Evolutionary conservation across 2,797 vertebrate genomes (phyloP).

Genomic region (Orientallactaga sibirica): DNA sequence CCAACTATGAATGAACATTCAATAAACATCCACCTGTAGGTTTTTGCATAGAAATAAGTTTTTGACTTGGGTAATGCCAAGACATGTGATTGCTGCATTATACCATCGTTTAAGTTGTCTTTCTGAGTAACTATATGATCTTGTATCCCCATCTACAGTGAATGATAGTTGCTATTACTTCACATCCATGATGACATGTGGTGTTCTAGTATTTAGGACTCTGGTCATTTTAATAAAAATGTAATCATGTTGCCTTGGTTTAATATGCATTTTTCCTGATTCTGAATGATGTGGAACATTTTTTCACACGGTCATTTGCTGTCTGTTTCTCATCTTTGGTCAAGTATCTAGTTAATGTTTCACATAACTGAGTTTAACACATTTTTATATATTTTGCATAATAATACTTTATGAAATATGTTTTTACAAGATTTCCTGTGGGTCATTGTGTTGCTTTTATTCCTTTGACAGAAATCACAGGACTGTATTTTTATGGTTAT

Average conservation of each 20-base stretch:
- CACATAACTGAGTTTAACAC: neutral
- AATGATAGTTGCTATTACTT: neutral
- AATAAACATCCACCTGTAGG: neutral
- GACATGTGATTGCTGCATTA: neutral
- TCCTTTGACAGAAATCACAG: neutral
- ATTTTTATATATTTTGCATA: neutral
- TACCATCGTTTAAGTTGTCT: neutral
- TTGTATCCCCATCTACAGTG: neutral
- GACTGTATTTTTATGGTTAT: neutral
- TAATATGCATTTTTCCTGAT: neutral
- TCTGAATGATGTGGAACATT: neutral
- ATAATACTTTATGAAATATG: too few relatives aligned
- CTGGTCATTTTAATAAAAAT: neutral
- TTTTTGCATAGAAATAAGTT: neutral
- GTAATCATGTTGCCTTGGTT: neutral
- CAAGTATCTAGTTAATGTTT: neutral
- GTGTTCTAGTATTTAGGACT: neutral
- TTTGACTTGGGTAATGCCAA: neutral
- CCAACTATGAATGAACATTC: neutral
- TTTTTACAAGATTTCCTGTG: neutral
- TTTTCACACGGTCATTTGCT: neutral
- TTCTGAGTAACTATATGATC: neutral
- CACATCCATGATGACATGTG: neutral
- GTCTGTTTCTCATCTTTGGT: neutral
- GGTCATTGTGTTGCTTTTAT: neutral